Evolutionary conservation across 2,113 vertebrate genomes (phyloP).

Genomic region (Ariopsis seemanni): DNA sequence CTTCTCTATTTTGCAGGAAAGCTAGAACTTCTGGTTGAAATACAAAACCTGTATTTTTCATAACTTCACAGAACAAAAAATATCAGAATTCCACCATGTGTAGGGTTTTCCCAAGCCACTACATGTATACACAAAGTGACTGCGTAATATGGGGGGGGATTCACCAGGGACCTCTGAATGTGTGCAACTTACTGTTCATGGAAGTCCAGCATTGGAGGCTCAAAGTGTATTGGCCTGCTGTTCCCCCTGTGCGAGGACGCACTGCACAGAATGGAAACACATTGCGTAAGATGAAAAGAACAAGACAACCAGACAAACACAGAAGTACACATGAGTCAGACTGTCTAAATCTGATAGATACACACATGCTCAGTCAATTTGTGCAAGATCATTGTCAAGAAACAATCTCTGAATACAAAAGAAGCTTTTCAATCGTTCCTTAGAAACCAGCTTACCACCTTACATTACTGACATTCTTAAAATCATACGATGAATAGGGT

Average conservation of each 20-base stretch:
- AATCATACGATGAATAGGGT: too few relatives aligned
- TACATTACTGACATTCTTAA: not conserved
- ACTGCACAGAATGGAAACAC: constrained; percentile 74
- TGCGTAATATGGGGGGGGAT: not conserved
- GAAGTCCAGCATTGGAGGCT: constrained; percentile 98
- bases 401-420: not conserved
- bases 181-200: constrained; percentile 89
- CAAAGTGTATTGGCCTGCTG: constrained; percentile 93
- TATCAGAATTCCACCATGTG: not conserved
- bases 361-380: not conserved
- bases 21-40: not conserved
- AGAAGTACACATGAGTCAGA: constrained; percentile 38
- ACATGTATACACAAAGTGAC: not conserved
- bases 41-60: not conserved
- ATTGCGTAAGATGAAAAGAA: constrained; percentile 52
- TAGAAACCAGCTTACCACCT: not conserved
- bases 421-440: not conserved
- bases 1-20: not conserved
- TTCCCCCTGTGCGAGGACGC: constrained; percentile 89
- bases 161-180: not conserved
- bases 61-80: too few relatives aligned
- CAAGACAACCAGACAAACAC: constrained; percentile 31
- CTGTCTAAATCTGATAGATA: not conserved
- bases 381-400: too few relatives aligned
- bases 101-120: not conserved